Base-by-base conservation (phyloP, 2,797 vertebrate species). In the Chanos chanos region DNA sequence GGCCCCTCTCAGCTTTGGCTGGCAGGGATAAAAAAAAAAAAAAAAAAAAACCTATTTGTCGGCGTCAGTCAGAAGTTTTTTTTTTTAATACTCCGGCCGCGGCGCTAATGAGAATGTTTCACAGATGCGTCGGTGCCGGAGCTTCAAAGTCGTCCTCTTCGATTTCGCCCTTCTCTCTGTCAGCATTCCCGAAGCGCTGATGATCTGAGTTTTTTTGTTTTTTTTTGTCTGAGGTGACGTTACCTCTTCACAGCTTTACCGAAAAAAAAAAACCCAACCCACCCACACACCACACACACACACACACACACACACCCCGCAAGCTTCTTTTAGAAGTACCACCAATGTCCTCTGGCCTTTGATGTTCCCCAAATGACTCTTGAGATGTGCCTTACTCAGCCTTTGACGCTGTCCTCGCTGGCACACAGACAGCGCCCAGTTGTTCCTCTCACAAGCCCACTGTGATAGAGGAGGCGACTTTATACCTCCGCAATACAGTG, bases 161-260 rank as follows among this genome's bases (percentile, higher is more conserved):
- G 37, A 12, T 54, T 58, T 74, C n/a, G 74, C 74, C 75, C 67
- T 80, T 84, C 82, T n/a, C 74, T 77, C 74, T 78, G 77, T 81
- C 75, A 71, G 71, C 74, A 45, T 53, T 70, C 77, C 7, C 2
- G 1, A 27, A 25, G 59, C 15, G 52, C 68, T 75, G 75, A 83
- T 81, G n/a, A n/a, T n/a, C n/a, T n/a, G n/a, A n/a, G n/a, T n/a
- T n/a, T n/a, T n/a, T n/a, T n/a, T n/a, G n/a, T 77, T 73, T 54
- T 55, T 67, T 65, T 77, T 72, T 78, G 56, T 82, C 70, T 63
- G 66, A 62, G 70, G 53, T 81, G 81, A 77, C 81, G 82, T 81
- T 59, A 82, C 85, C 66, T 69, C 66, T 76, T 41, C 30, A 65
- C 12, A 31, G 63, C 68, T 19, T 58, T 33, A 19, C 49, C 58